A percentile compares a stretch with the other conserved stretches of the same genome.
phyloP scores from a whole-genome alignment of 1,140 invertebrate genomes.

The Venturia canescens region DNA sequence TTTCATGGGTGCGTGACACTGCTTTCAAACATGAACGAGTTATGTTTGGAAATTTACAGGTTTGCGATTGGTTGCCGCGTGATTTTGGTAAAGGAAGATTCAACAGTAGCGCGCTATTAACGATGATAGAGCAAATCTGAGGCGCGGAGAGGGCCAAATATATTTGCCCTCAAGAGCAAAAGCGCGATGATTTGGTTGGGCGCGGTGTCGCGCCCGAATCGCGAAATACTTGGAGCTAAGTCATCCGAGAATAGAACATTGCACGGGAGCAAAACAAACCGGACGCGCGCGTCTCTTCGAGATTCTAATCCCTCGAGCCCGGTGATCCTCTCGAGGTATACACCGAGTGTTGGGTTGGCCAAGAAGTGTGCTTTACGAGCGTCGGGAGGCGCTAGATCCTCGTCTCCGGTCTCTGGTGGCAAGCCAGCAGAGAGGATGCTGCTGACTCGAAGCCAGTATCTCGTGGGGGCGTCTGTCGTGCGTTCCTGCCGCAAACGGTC shows the following conservation, averaged over 20 bases:
- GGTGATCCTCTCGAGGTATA: neutral
- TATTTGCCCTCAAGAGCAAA: neutral
- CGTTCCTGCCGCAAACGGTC: constrained; percentile 24
- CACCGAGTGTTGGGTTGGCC: neutral
- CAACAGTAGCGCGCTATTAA: neutral
- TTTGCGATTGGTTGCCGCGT: neutral
- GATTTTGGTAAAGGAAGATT: no score
- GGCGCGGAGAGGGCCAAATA: neutral
- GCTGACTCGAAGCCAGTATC: constrained; percentile 8
- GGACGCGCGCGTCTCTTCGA: constrained; percentile 1
- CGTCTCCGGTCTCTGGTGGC: constrained; percentile 49
- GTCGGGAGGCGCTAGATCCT: constrained; percentile 44
- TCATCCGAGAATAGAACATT: constrained; percentile 42
- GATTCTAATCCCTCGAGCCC: constrained; percentile 20
- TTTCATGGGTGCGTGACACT: neutral
- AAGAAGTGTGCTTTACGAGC: constrained; percentile 36
- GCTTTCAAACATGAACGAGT: neutral
- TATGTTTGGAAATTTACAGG: neutral
- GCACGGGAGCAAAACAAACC: neutral
- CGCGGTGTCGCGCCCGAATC: neutral
- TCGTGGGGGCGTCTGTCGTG: constrained; percentile 21
- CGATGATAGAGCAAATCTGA: neutral
- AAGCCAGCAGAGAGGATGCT: constrained; percentile 36
- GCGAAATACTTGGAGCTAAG: constrained; percentile 8
- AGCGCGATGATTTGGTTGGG: constrained; percentile 16